A percentile compares a stretch with the other conserved stretches of the same genome.
phyloP scores from a whole-genome alignment of 2,797 vertebrate genomes.

The Spondyliosoma cantharus region DNA sequence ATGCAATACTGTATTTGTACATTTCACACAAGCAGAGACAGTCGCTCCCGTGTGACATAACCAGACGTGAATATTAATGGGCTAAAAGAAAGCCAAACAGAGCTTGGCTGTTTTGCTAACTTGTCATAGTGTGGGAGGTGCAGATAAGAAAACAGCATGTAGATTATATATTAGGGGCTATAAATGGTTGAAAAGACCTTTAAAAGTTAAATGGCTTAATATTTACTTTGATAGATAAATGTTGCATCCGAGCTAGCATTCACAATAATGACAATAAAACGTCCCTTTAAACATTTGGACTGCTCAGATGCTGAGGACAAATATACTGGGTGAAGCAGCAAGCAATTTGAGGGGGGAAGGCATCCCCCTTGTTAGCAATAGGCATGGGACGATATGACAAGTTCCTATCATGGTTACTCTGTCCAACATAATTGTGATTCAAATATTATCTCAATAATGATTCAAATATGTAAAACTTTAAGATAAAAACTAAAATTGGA shows the following conservation, averaged over 20 bases:
- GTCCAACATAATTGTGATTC: too few relatives aligned
- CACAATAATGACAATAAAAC: neutral
- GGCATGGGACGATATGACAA: too few relatives aligned
- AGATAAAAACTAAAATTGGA: too few relatives aligned
- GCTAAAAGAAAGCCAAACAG: conserved; percentile 5
- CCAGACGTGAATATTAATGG: neutral
- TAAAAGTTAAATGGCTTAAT: neutral
- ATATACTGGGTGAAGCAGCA: too few relatives aligned
- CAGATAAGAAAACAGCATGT: conserved; percentile 3
- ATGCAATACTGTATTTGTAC: conserved; percentile 13
- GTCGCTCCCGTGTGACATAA: neutral
- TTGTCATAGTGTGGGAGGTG: conserved; percentile 20
- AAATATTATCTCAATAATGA: too few relatives aligned
- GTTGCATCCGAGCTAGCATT: neutral
- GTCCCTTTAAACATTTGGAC: neutral
- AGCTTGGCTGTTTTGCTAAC: neutral
- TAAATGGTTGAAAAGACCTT: conserved; percentile 10
- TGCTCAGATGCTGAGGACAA: neutral
- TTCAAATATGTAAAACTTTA: too few relatives aligned
- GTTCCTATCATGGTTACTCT: too few relatives aligned
- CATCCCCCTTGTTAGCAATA: too few relatives aligned
- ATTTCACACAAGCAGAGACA: conserved; percentile 8
- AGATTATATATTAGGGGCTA: conserved; percentile 6
- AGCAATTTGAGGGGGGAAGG: too few relatives aligned
- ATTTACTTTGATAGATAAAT: neutral